Base-by-base conservation (phyloP, 2,888 invertebrate species). In the Drosophila diplacantha region DNA sequence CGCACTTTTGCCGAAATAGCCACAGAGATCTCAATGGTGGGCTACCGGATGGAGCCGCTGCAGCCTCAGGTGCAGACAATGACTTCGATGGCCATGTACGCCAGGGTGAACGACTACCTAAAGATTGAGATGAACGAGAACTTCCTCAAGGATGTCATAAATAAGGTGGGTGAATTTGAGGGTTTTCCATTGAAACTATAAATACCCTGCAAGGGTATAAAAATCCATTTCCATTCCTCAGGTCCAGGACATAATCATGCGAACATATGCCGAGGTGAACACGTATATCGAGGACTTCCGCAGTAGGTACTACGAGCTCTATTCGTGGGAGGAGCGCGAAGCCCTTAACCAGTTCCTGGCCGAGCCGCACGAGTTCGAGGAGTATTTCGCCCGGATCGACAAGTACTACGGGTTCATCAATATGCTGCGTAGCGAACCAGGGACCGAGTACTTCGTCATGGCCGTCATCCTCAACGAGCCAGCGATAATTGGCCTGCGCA, bases 371-470 rank as follows among this genome's bases (percentile, higher is more conserved):
- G 88, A 90, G 9, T 93, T 93, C 81, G 91, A 91, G 66, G 90
- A 90, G 53, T 91, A 91, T 29, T 91, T 91, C 31, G 89, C 90
- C 50, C 91, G 92, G 84, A 92, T 93, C 47, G 89, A 90, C 71
- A 90, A 90, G 69, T 93, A 92, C 71, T 90, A 91, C 80, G 87
- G 87, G 31, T 92, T 91, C 51, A 90, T 91, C 70, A 90, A 91
- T 18, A 90, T 90, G 84, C 89, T 93, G 38, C 90, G 91, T 14
- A 90, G 90, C 20, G 90, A 92, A 83, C 90, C 93, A 18, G 90
- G 91, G 75, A 92, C 91, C 73, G 93, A 93, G 84, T 93, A 92
- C 85, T 94, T 94, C 74, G 90, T 91, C 38, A 90, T 92, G 68
- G 92, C 92, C 2, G 90, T 91, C 38, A 89, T 94, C 2, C 88